Conservation (phyloP, 1,140 invertebrate species). For the Plectrocnemia conspersa region DNA sequence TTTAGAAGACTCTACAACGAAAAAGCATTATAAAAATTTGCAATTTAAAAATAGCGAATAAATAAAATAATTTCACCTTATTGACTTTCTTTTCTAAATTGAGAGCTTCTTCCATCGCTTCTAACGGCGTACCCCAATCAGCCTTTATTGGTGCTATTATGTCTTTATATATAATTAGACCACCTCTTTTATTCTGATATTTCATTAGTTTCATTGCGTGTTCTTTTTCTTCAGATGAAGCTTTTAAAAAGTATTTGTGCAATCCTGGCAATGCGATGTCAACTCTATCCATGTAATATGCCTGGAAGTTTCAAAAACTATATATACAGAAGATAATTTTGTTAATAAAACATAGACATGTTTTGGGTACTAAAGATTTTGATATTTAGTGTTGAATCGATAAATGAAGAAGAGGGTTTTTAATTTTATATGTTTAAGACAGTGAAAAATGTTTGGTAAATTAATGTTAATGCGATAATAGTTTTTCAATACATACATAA, state of each 20-base stretch:
- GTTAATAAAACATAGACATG: too few relatives aligned
- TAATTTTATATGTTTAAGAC: too few relatives aligned
- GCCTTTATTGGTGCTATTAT: constrained; percentile 58
- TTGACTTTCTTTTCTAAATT: constrained; percentile 77
- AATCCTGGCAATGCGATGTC: constrained; percentile 74
- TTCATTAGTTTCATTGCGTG: constrained; percentile 72
- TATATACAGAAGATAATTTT: too few relatives aligned
- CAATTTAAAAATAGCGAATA: neutral
- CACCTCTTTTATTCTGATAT: constrained; percentile 80
- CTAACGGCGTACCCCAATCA: constrained; percentile 60
- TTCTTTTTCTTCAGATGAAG: constrained; percentile 69
- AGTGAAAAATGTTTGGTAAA: too few relatives aligned
- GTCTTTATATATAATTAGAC: constrained; percentile 54
- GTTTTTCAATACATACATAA: too few relatives aligned
- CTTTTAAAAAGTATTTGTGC: constrained; percentile 65
- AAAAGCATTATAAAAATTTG: neutral
- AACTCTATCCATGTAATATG: constrained; percentile 73
- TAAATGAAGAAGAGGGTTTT: too few relatives aligned
- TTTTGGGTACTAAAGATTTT: too few relatives aligned
- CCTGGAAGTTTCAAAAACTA: constrained; percentile 56
- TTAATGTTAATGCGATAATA: too few relatives aligned
- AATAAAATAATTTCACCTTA: constrained; percentile 43
- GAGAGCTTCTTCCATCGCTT: constrained; percentile 68
- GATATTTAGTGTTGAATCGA: too few relatives aligned
- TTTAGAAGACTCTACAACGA: constrained; percentile 56